Conservation (phyloP, 2,888 invertebrate genomes). For the Hydroisotoma schaefferi region DNA sequence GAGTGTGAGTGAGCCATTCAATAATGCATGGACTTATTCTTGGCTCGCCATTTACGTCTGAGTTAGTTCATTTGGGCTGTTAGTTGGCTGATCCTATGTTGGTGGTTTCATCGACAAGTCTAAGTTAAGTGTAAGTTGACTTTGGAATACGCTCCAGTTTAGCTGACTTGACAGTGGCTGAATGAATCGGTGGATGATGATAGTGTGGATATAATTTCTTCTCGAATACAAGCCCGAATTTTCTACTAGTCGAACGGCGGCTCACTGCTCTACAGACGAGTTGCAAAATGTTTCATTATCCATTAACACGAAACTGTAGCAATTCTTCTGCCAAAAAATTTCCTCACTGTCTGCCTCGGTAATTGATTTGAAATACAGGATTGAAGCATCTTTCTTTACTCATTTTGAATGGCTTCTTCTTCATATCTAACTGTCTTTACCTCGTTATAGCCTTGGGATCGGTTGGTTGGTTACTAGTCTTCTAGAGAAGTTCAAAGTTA, state of each 20-base stretch:
- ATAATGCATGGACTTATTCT: constrained; percentile 7
- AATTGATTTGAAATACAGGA: constrained; percentile 1
- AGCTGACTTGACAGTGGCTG: too few species aligned
- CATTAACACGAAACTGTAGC: constrained; percentile 7
- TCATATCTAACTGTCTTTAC: too few species aligned
- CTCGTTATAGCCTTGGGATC: too few species aligned
- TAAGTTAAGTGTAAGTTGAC: too few species aligned
- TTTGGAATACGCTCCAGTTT: too few species aligned
- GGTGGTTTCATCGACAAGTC: constrained; percentile 5
- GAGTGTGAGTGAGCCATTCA: constrained; percentile 4
- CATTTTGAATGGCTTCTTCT: too few species aligned
- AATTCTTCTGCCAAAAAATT: not conserved
- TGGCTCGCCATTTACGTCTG: constrained; percentile 3
- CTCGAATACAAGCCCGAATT: constrained; percentile 1
- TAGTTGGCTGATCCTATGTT: not conserved
- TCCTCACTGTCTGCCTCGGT: not conserved
- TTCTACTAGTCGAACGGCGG: not conserved
- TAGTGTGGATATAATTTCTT: not conserved
- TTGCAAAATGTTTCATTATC: constrained; percentile 18
- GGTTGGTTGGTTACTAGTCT: too few species aligned
- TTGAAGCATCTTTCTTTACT: too few species aligned
- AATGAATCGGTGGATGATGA: too few species aligned
- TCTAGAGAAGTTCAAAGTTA: too few species aligned
- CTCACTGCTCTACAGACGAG: constrained; percentile 6
- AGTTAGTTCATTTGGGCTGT: too few species aligned